Evolutionary conservation across 2,888 invertebrate genomes (phyloP), one percentile per base, ranked within the genome.

Genomic region (Liopterus haemorrhoidalis): DNA sequence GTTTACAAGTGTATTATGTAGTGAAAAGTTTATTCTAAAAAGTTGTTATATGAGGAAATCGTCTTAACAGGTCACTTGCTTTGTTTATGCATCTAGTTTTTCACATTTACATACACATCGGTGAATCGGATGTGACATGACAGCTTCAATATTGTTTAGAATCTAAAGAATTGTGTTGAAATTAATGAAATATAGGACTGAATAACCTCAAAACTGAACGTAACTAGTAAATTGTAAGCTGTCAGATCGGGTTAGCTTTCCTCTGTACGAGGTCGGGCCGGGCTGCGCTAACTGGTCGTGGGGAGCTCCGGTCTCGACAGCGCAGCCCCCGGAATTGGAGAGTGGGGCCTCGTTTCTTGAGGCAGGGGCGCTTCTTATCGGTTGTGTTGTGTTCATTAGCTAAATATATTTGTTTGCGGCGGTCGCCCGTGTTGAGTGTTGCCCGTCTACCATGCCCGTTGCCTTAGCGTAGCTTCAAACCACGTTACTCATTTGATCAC

Each of bases 61-160:
- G 61, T 60, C 63, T 46, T 64, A 68, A 66, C 68, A 68, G 68
- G 68, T 69, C 68, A 68, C 65, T 65, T 67, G 65, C 68, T 65
- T 67, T 67, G 66, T 67, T 66, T 64, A 65, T 64, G 51, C 49
- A 41, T 50, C 48, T 42, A 49, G 57, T 57, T 62, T 63, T 60
- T 60, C 57, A 57, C 54, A 48, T 53, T 54, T 53, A 43, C 49
- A 50, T 47, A 46, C 44, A 48, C 41, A 32, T 24, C 48, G 50
- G 48, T 42, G 40, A 38, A 39, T 36, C 36, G 27, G 33, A 35
- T 41, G 45, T 41, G 42, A 46, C 33, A 43, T 49, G 46, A 51
- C 45, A 39, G 45, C 27, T 22, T 25, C 15, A 21, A 24, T 24
- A 31, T 24, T 31, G 18, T 20, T 11, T n/a, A 4, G 11, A 24